phyloP scores from a whole-genome alignment of 2,113 vertebrate genomes.

The Glaucidium brasilianum region DNA sequence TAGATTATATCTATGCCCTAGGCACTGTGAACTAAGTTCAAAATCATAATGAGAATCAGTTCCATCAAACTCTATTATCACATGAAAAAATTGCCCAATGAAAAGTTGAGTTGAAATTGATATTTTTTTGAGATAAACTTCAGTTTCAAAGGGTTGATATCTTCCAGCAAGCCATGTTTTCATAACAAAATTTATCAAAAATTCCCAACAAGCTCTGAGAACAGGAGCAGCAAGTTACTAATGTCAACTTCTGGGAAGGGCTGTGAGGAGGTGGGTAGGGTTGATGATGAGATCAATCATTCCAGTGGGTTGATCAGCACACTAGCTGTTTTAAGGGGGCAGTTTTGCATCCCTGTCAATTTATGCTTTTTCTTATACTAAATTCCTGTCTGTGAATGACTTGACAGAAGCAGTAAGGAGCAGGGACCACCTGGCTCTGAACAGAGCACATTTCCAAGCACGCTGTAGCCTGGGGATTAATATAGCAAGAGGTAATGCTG shows the following conservation, averaged over 20 bases:
- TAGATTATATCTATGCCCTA: background rate
- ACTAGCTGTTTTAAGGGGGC: background rate
- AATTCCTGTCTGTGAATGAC: background rate
- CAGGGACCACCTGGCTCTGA: background rate
- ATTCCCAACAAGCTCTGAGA: background rate
- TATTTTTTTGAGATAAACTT: background rate
- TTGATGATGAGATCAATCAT: rapidly evolving
- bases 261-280: background rate
- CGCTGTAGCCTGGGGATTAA: background rate
- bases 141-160: background rate
- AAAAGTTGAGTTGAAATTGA: background rate
- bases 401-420: background rate
- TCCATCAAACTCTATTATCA: background rate
- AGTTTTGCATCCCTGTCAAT: background rate
- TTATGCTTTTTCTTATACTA: background rate
- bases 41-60: constrained; percentile 31
- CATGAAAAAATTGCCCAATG: background rate
- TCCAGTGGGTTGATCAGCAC: background rate
- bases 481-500: background rate
- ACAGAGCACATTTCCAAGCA: background rate
- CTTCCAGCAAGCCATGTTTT: background rate
- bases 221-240: background rate
- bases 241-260: background rate
- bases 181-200: background rate
- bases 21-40: background rate